Evolutionary conservation across 2,888 invertebrate species (phyloP).

Genomic region (Melanostoma mellinum): DNA sequence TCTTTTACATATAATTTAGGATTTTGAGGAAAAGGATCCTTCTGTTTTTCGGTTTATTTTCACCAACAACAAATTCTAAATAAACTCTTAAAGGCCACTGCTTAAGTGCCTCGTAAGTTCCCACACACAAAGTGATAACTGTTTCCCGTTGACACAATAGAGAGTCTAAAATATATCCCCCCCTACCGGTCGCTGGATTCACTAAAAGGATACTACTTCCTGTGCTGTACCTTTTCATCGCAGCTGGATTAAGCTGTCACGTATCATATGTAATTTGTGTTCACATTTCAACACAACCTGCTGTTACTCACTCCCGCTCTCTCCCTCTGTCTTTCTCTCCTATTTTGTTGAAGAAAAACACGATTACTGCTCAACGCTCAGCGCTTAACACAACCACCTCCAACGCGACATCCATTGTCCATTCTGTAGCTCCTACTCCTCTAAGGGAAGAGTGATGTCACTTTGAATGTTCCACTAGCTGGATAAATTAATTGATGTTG

Average conservation of each 20-base stretch:
- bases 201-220: background rate
- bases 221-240: constrained; percentile 28
- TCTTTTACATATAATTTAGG: too few species aligned
- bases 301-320: constrained; percentile 15
- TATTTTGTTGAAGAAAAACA: constrained; percentile 19
- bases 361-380: constrained; percentile 31
- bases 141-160: too few species aligned
- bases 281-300: constrained; percentile 39
- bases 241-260: constrained; percentile 41
- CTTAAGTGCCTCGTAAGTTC: too few species aligned
- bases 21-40: too few species aligned
- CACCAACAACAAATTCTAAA: too few species aligned
- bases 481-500: constrained; percentile 64
- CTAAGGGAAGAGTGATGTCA: constrained; percentile 48
- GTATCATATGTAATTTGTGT: constrained; percentile 51
- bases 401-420: constrained; percentile 27
- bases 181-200: background rate
- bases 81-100: too few species aligned
- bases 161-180: background rate
- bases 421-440: background rate
- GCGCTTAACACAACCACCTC: constrained; percentile 39
- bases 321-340: too few species aligned
- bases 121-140: too few species aligned
- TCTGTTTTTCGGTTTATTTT: too few species aligned
- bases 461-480: constrained; percentile 35